Conservation (phyloP, 64 coral and sea anemone species). For the Astreopora myriophthalma region DNA sequence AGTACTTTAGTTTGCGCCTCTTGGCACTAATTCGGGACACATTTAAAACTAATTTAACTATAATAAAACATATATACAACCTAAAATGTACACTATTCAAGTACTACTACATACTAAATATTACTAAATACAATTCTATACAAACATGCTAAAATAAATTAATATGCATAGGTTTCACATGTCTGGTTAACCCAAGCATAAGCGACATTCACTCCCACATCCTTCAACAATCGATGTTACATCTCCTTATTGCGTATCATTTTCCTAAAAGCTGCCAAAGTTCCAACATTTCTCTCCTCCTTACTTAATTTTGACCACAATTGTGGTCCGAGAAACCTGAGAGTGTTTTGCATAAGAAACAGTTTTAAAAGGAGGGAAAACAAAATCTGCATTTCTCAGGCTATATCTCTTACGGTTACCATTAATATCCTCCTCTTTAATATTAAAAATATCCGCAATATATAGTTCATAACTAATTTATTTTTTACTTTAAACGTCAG, state of each 20-base stretch:
- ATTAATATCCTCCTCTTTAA: background rate
- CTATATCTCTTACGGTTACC: background rate
- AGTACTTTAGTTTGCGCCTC: no score
- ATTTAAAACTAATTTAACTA: no score
- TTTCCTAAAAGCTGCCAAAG: constrained; percentile 1
- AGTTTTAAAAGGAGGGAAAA: constrained; percentile 6
- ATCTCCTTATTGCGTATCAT: constrained; percentile 15
- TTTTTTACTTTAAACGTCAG: constrained; percentile 36
- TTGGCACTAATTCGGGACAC: no score
- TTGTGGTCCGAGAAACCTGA: constrained; percentile 5
- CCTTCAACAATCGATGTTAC: background rate
- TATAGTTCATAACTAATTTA: background rate
- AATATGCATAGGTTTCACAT: background rate
- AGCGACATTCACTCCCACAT: constrained; percentile 17
- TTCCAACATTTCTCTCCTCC: constrained; percentile 7
- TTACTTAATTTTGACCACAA: constrained; percentile 7
- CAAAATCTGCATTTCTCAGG: constrained; percentile 30
- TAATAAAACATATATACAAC: no score
- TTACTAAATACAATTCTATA: no score
- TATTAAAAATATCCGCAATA: constrained; percentile 18
- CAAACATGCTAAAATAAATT: no score
- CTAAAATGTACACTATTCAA: no score
- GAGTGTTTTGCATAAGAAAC: constrained; percentile 7
- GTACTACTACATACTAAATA: no score
- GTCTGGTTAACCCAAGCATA: background rate